Base-by-base conservation (phyloP, 1,140 invertebrate genomes). In the Pseudomyrmex cubaensis region DNA sequence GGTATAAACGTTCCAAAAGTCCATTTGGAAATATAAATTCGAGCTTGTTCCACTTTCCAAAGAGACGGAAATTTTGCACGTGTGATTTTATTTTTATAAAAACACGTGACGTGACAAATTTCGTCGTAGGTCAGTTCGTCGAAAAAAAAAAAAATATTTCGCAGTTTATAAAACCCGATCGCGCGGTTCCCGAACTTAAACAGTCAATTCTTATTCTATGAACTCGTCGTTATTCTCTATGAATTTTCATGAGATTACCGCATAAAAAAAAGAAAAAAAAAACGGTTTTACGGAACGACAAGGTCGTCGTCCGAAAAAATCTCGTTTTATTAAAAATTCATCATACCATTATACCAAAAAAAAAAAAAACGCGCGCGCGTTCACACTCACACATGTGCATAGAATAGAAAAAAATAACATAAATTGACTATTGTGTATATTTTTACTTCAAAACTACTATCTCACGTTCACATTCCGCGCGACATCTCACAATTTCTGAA, bases 1-100 rank as follows among this genome's bases (percentile, higher is more conserved):
- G 95, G 97, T n/a, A 20, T 20, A 35, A 9, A 25, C 64, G 17
- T 12, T 20, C 2, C 12, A 8, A 46, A 73, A 64, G 8, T 63
- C 15, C n/a, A 7, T 1, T 20, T 0, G n/a, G 48, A 9, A 20
- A 35, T 35, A 35, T 35, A 48, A n/a, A 56, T 17, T 1, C 5
- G n/a, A 62, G 35, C n/a, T 1, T 10, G 35, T 35, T 13, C 50
- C 0, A 52, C 13, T 52, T 52, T 13, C 3, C 7, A 52, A 52
- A 10, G 50, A 10, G 12, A 12, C 12, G 50, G 7, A 52, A 52
- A 13, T 52, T 52, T 10, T 13, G 50, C 7, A 12, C 13, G 12
- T 13, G 50, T 52, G 50, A 52, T 12, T 52, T 52, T 52, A 2
- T 52, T 13, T 12, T 2, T 12, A 52, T 3, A 52, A 13, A 50